Evolutionary conservation across 2,113 vertebrate species (phyloP), one percentile per base, ranked within the genome.

Genomic region (Stercorarius parasiticus): DNA sequence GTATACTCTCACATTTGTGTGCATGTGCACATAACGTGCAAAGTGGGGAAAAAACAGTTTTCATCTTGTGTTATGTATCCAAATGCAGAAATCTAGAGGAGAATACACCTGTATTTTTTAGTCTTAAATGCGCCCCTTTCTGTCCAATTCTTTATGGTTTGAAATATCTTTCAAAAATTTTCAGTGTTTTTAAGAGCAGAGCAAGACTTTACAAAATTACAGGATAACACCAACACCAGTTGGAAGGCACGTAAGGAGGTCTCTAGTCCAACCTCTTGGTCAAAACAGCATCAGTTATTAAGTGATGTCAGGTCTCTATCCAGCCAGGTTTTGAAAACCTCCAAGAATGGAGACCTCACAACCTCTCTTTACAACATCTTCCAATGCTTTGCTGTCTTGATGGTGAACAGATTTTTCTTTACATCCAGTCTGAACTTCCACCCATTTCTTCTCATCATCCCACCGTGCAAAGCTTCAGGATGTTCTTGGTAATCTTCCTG

Each of bases 391-490:
- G 3, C 15, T 79, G 7, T 65, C 23, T 45, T 72, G 13, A 13
- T 8, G 11, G 15, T 70, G 64, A 80, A 29, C 36, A 69, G 47
- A 23, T 4, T 66, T 79, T 21, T 76, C 36, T 59, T 69, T 45
- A n/a, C 18, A 42, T 14, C 30, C 56, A 32, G 22, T 21, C 23
- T 32, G n/a, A 82, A 64, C 19, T 10, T 36, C 23, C 10, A 25
- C 32, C 22, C 5, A 1, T n/a, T 29, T 6, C 45, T 22, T 47
- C 70, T 80, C n/a, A 8, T 52, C 0, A 0, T 70, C 47, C 49
- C 59, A 10, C 38, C 17, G 2, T 1, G 22, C 0, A 1, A 20
- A 29, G 8, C 47, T 69, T 83, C 14, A n/a, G 65, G 78, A 78
- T 67, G 38, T 59, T 64, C 56, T 42, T 5, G 0, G 42, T 76